A percentile compares a stretch with the other conserved stretches of the same genome.
Conservation (phyloP, 2,888 invertebrate species). For the Caenorhabditis drosophilae region DNA sequence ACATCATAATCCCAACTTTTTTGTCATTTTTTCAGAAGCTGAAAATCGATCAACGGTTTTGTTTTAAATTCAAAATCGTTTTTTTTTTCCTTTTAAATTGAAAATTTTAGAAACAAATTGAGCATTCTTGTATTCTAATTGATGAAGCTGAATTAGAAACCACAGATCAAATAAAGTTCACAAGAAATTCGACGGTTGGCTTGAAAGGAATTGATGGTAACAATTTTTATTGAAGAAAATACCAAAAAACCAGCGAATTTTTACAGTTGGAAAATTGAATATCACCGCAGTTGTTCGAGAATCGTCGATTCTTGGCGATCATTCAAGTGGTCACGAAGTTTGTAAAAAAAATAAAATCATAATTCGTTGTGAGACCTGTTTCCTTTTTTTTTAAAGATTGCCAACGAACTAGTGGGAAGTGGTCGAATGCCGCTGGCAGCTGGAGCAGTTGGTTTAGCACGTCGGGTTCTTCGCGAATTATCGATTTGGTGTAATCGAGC, state of each 20-base stretch:
- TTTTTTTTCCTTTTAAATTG: too few relatives aligned
- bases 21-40: slow-evolving; percentile 57
- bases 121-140: slow-evolving; percentile 44
- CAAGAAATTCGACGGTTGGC: slow-evolving; percentile 41
- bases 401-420: slow-evolving; percentile 34
- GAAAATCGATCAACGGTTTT: slow-evolving; percentile 8
- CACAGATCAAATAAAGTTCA: slow-evolving; percentile 39
- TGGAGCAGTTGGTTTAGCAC: slow-evolving; percentile 41
- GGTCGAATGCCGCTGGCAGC: slow-evolving; percentile 45
- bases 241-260: background rate
- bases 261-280: slow-evolving; percentile 42
- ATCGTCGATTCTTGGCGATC: slow-evolving; percentile 32
- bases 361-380: background rate
- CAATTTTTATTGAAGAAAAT: background rate
- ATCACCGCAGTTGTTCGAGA: slow-evolving; percentile 27
- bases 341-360: background rate
- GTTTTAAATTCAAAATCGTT: background rate
- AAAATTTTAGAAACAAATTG: slow-evolving; percentile 37
- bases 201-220: slow-evolving; percentile 45
- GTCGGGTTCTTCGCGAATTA: slow-evolving; percentile 40
- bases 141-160: slow-evolving; percentile 41
- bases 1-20: slow-evolving; percentile 59
- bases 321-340: slow-evolving; percentile 34
- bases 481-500: slow-evolving; percentile 43
- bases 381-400: too few relatives aligned